phyloP scores from a whole-genome alignment of 2,113 vertebrate genomes.

The Galemys pyrenaicus region DNA sequence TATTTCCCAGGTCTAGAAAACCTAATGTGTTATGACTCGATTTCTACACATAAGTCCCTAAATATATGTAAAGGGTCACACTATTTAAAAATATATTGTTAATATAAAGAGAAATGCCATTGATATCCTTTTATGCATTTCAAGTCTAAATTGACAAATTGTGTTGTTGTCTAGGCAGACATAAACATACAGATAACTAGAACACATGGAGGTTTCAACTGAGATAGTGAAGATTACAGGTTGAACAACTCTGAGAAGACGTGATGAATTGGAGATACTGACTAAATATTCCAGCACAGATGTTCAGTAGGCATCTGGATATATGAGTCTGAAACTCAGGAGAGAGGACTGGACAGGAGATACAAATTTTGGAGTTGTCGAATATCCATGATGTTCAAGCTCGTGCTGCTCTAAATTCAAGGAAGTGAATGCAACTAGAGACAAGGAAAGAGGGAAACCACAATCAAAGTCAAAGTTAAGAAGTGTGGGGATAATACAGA shows the following conservation, averaged over 20 bases:
- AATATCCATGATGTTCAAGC: neutral
- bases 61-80: too few species aligned
- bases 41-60: too few species aligned
- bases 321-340: neutral
- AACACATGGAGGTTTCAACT: neutral
- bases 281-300: neutral
- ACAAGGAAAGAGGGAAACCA: neutral
- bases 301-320: neutral
- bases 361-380: neutral
- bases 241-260: neutral
- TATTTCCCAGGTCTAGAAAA: too few species aligned
- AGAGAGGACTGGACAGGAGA: neutral
- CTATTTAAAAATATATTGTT: too few species aligned
- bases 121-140: too few species aligned
- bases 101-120: too few species aligned
- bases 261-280: neutral
- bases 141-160: too few species aligned
- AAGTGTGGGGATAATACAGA: neutral
- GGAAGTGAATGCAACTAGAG: neutral
- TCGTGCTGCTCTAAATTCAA: neutral
- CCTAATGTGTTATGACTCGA: too few species aligned
- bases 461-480: neutral
- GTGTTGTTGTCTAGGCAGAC: too few species aligned
- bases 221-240: neutral
- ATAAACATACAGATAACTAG: neutral